Conservation (phyloP, 2,888 invertebrate species). For the Teleogryllus oceanicus region DNA sequence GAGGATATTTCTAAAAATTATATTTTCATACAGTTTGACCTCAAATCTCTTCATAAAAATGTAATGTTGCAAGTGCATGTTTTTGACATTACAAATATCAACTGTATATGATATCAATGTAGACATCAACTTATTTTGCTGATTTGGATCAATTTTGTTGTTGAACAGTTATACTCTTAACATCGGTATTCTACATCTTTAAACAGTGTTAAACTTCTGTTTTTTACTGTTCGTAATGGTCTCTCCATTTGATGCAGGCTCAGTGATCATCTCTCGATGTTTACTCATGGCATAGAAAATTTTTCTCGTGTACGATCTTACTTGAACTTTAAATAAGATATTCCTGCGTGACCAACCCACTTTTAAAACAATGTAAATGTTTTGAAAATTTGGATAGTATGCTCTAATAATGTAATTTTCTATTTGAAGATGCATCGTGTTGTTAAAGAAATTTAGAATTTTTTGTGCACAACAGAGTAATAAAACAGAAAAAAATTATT, state of each 20-base stretch:
- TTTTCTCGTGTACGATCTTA: too few species aligned
- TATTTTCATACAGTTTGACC: conserved; percentile 3
- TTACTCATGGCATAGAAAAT: neutral
- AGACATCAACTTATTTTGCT: neutral
- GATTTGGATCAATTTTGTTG: neutral
- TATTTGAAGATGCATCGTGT: too few species aligned
- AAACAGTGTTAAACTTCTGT: neutral
- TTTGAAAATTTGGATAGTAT: too few species aligned
- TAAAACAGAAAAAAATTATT: too few species aligned
- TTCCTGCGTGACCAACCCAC: too few species aligned
- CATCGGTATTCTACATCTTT: neutral
- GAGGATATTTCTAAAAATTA: conserved; percentile 1
- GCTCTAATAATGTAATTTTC: too few species aligned
- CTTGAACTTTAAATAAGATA: too few species aligned
- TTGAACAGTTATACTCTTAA: neutral
- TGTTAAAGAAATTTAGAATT: too few species aligned
- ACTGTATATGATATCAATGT: conserved; percentile 18
- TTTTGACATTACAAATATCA: neutral
- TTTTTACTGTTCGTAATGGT: neutral
- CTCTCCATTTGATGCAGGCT: neutral
- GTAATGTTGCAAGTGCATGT: neutral
- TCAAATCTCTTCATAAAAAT: conserved; percentile 2
- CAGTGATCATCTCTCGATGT: neutral
- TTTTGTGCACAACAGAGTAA: too few species aligned
- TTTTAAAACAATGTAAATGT: too few species aligned